A percentile compares a stretch with the other conserved stretches of the same genome.
phyloP scores from a whole-genome alignment of 1,140 invertebrate genomes.

The Phthorimaea operculella region DNA sequence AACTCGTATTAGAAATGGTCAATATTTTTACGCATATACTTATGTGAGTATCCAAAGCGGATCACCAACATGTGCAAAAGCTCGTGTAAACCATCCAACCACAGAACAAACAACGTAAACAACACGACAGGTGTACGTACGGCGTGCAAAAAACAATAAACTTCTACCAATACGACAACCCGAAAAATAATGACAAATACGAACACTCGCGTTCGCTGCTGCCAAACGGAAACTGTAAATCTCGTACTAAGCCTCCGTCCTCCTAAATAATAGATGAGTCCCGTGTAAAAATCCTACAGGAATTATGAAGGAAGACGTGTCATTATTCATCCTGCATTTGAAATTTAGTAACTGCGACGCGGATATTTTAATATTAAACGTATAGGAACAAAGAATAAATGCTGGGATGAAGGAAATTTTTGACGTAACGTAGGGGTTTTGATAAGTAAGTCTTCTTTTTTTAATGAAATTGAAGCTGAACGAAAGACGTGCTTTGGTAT shows the following conservation, averaged over 20 bases:
- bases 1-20: no score
- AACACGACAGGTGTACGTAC: neutral
- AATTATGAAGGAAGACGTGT: conserved; percentile 41
- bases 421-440: no score
- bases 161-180: conserved; percentile 12
- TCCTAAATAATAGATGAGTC: conserved; percentile 46
- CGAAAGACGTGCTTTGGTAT: no score
- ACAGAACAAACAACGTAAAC: conserved; percentile 8
- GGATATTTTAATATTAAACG: conserved; percentile 16
- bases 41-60: no score
- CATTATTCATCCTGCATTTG: conserved; percentile 33
- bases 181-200: conserved; percentile 21
- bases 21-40: no score
- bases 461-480: no score
- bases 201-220: conserved; percentile 11
- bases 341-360: conserved; percentile 25
- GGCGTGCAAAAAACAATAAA: neutral
- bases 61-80: no score
- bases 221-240: conserved; percentile 36
- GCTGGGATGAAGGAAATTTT: neutral
- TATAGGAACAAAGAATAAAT: neutral
- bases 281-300: conserved; percentile 32
- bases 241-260: conserved; percentile 29
- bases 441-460: no score
- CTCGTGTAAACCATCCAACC: no score